These are phyloP conservation scores for Falco punctatus DNA, from an alignment of 2,113 vertebrate species.

Conservation along the genomic window DNA sequence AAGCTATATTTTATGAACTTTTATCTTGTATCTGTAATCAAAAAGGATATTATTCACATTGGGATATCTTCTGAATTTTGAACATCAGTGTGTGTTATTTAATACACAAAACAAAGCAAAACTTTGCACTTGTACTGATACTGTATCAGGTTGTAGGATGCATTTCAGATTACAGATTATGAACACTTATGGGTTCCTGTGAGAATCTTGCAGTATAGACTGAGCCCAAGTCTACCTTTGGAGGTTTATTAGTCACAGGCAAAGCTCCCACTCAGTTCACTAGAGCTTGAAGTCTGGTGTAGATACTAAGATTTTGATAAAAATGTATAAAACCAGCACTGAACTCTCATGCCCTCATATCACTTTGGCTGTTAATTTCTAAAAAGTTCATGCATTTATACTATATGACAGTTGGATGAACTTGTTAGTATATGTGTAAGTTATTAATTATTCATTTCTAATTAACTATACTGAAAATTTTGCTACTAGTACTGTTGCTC, in stretches of 20 bases:
- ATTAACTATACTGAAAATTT: conserved; percentile 48
- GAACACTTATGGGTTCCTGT: neutral
- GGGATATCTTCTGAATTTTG: neutral
- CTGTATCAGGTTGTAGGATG: no score
- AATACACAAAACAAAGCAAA: neutral
- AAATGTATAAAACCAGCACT: neutral
- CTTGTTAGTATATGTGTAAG: neutral
- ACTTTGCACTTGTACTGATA: neutral
- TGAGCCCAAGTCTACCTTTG: neutral
- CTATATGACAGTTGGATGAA: neutral
- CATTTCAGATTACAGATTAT: neutral
- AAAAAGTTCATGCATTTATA: neutral
- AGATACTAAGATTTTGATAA: neutral
- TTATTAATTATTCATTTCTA: conserved; percentile 44
- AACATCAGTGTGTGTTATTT: neutral
- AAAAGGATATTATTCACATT: neutral
- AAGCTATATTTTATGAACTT: neutral
- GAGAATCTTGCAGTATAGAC: neutral
- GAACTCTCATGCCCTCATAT: neutral
- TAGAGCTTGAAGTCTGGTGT: neutral
- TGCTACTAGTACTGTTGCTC: neutral
- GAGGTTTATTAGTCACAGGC: neutral
- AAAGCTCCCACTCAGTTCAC: neutral
- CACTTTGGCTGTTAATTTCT: neutral
- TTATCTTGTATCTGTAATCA: neutral